phyloP scores from a whole-genome alignment of 2,888 invertebrate genomes.

The Machimus atricapillus region DNA sequence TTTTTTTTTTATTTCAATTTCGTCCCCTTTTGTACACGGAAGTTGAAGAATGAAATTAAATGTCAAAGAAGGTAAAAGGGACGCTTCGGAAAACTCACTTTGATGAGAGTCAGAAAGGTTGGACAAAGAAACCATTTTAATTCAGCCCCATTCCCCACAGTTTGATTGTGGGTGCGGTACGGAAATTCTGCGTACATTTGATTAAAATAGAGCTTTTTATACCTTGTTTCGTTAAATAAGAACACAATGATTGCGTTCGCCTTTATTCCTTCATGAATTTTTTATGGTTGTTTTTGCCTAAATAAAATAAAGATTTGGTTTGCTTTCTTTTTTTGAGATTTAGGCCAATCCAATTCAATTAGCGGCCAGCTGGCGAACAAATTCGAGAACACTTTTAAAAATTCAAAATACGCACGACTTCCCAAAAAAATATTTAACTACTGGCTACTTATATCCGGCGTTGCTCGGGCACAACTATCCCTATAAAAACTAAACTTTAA shows the following conservation, averaged over 20 bases:
- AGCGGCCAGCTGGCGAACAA: no score
- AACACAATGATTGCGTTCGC: not conserved
- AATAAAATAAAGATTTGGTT: not conserved
- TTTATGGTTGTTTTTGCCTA: not conserved
- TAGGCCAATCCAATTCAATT: no score
- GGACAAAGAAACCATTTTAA: not conserved
- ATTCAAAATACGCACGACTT: no score
- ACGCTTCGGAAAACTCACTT: not conserved
- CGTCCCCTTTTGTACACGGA: not conserved
- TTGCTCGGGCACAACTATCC: no score
- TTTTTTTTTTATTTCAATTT: not conserved
- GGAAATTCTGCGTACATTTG: not conserved
- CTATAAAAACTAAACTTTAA: no score
- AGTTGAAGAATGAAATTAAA: constrained; percentile 11
- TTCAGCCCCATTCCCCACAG: not conserved
- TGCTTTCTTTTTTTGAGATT: no score
- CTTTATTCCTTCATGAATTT: not conserved
- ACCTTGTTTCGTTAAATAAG: not conserved
- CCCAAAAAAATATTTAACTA: no score
- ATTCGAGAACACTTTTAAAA: no score
- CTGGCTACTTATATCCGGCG: no score
- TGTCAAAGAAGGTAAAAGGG: constrained; percentile 1
- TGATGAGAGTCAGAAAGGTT: not conserved
- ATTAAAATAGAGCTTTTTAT: not conserved
- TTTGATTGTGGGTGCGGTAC: not conserved